Conservation (phyloP, 2,113 vertebrate species). For the Australoheros scitulus region DNA sequence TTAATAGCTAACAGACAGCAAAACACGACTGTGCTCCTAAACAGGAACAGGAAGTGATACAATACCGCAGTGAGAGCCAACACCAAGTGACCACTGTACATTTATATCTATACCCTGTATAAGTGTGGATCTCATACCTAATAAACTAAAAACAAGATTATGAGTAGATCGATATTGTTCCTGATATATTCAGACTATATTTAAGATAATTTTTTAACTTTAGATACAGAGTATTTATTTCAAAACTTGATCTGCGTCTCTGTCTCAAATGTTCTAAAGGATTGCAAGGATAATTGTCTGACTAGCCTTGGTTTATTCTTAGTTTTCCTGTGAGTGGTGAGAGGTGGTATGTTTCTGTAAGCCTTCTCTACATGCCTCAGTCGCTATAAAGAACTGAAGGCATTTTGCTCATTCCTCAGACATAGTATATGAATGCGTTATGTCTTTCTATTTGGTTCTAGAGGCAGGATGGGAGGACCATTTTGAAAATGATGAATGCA, state of each 20-base stretch:
- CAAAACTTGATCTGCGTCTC: background rate
- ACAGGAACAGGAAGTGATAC: too few relatives aligned
- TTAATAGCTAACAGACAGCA: too few relatives aligned
- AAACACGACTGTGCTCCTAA: too few relatives aligned
- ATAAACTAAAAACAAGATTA: background rate
- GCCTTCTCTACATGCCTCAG: background rate
- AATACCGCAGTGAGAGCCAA: too few relatives aligned
- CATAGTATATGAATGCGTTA: background rate
- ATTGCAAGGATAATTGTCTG: background rate
- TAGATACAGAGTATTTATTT: background rate
- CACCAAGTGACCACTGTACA: too few relatives aligned
- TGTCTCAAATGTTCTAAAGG: conserved; percentile 14
- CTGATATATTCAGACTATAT: background rate
- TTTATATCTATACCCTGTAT: background rate
- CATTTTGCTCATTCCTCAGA: conserved; percentile 11
- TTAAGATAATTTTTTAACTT: background rate
- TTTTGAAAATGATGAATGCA: conserved; percentile 9
- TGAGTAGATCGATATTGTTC: background rate
- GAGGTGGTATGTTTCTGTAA: conserved; percentile 34
- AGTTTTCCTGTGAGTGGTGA: conserved; percentile 25
- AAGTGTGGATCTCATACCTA: background rate
- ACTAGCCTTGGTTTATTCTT: conserved; percentile 26
- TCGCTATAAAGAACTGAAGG: background rate
- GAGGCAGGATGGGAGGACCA: background rate
- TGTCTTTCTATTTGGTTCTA: background rate